Evolutionary conservation across 2,888 invertebrate genomes (phyloP), one percentile per base, ranked within the genome.

Genomic region (Heteropelma amictum): DNA sequence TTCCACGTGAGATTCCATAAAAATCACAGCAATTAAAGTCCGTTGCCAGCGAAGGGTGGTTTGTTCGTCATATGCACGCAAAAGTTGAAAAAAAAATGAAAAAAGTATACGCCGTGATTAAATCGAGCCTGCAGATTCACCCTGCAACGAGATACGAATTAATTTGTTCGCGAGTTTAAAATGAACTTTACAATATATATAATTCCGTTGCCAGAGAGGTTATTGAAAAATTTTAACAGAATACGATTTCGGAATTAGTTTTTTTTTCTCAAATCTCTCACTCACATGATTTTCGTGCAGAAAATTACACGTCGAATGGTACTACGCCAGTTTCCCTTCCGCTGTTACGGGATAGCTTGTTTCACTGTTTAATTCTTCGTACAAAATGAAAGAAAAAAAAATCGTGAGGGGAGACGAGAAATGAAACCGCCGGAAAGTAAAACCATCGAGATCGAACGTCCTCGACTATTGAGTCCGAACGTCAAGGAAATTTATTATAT

Each of bases 401-500:
- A 17, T 19, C 10, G 26, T 0, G 10, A 4, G 17, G 42, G 17
- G 26, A 12, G 19, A 17, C 30, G 23, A 38, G 5, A 17, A 38
- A 49, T 47, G 26, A 64, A 47, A 58, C 49, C 30, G 63, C 63
- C 51, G 45, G 47, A 70, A 60, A 65, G 45, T 35, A 60, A 64
- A 71, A 72, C 67, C n/a, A 69, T 73, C 63, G 49, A 28, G 38
- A 51, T 54, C 30, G 68, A 69, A 69, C 64, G 58, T 69, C 40
- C 56, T 35, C 21, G 63, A 65, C 51, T 72, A 76, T 79, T 78
- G 77, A 77, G 63, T 56, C 38, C 40, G 30, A 33, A 35, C 67
- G 47, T 40, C 40, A 38, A 28, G 67, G 21, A 56, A 74, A 79
- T 81, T 80, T 80, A 79, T 80, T 78, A 73, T 70, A 79, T 78